Evolutionary conservation across 2,113 vertebrate species (phyloP), one percentile per base, ranked within the genome.

Genomic region (Colinus virginianus): DNA sequence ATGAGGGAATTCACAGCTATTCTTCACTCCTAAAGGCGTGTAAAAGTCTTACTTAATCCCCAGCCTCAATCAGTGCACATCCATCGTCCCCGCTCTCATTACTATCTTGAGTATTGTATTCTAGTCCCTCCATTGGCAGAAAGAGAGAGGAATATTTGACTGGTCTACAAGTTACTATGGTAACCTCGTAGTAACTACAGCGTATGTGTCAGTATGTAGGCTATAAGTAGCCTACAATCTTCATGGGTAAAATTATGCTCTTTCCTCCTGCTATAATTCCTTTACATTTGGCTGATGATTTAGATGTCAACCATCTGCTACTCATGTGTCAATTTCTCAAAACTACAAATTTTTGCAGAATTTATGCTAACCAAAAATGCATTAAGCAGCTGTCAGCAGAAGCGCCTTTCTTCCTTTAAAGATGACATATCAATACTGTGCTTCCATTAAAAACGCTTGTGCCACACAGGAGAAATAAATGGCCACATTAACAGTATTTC

Each of bases 91-190:
- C 46, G 49, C 56, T 93, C 75, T 96, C 84, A 96, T 96, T 96
- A 96, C 76, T 90, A 81, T 91, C 85, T 40, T 58, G 49, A 93
- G 93, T 87, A 96, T 90, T 95, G 30, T 79, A 78, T 91, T 97
- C 46, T 71, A 6, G 6, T 82, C 64, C 56, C 69, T 75, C 58
- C 78, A 91, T 90, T 97, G 95, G 96, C 76, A 79, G 90, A 94
- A 58, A 89, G 46, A 72, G 90, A 51, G 28, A 85, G 79, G 75
- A 89, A 89, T 93, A 72, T 93, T 95, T 96, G 88, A 96, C 96
- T 96, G 95, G 93, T 91, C 95, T 91, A 78, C 81, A 85, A 79
- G 96, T 97, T 98, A 90, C 97, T 88, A 97, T 97, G 95, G 95
- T 83, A 98, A 98, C 97, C 63, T 48, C 77, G 80, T 38, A 16